These are phyloP conservation scores for Scaptomyza caliginosa DNA, from an alignment of 2,888 invertebrate species.

Conservation along the genomic window DNA sequence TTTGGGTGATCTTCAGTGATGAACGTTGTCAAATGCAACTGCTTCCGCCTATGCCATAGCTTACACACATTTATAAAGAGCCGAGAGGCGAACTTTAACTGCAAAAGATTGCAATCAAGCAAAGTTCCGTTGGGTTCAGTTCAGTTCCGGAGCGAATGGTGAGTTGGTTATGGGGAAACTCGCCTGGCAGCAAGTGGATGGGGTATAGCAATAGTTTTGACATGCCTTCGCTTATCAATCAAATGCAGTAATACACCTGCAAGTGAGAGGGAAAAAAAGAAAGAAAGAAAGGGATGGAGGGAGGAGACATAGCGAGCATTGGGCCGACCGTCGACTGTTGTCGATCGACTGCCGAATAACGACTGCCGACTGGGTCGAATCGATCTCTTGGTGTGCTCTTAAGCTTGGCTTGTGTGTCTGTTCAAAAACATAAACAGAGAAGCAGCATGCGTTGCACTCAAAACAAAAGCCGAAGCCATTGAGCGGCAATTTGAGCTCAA, in stretches of 20 bases:
- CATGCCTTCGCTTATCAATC: conserved; percentile 18
- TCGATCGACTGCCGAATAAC: conserved; percentile 10
- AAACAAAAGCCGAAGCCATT: conserved; percentile 35
- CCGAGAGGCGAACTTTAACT: background rate
- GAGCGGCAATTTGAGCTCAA: conserved; percentile 39
- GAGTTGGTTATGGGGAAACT: background rate
- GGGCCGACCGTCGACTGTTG: background rate
- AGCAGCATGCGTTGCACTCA: conserved; percentile 37
- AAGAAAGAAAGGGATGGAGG: no score
- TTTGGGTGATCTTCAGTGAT: conserved; percentile 1
- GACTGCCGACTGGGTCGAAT: background rate
- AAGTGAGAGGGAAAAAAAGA: no score
- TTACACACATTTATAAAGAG: background rate
- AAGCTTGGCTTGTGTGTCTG: conserved; percentile 39
- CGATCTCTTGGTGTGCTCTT: conserved; percentile 37
- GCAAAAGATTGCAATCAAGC: conserved; percentile 6
- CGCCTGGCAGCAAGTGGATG: background rate
- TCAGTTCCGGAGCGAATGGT: background rate
- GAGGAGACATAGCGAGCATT: no score
- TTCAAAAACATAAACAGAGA: conserved; percentile 65
- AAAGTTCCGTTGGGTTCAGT: background rate
- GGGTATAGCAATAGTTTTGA: background rate
- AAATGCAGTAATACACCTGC: conserved; percentile 25
- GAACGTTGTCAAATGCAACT: conserved; percentile 24
- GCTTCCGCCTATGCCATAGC: conserved; percentile 35